Conservation (phyloP, 1,140 invertebrate genomes). For the Gonioctena quinquepunctata region DNA sequence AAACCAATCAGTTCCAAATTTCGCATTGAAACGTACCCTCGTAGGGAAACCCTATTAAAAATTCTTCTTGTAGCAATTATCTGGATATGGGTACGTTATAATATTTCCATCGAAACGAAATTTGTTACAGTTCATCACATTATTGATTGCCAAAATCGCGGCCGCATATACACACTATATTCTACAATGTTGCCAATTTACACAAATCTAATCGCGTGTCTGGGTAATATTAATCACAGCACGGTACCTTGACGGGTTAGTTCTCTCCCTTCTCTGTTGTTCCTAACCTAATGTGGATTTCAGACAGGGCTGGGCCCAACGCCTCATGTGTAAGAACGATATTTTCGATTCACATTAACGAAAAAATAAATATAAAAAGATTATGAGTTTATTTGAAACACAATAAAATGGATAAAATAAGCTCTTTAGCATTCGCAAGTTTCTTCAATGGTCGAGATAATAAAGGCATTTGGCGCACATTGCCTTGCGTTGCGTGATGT, state of each 20-base stretch:
- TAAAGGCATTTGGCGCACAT: too few relatives aligned
- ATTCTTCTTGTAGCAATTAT: not conserved
- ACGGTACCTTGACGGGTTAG: constrained; percentile 15
- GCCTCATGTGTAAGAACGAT: too few relatives aligned
- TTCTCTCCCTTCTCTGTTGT: not conserved
- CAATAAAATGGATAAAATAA: too few relatives aligned
- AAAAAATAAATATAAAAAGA: too few relatives aligned
- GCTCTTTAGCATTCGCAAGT: too few relatives aligned
- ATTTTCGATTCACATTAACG: too few relatives aligned
- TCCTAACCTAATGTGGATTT: constrained; percentile 5
- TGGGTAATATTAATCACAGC: constrained; percentile 12
- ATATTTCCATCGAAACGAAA: constrained; percentile 6
- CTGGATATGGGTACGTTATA: not conserved
- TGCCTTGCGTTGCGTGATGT: too few relatives aligned
- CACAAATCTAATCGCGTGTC: constrained; percentile 20
- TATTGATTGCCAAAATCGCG: constrained; percentile 19
- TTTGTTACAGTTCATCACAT: constrained; percentile 9
- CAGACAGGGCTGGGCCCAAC: not conserved
- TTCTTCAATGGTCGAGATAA: too few relatives aligned
- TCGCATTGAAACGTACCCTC: not conserved
- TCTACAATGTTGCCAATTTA: constrained; percentile 20
- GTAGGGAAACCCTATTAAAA: not conserved
- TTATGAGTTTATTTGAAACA: too few relatives aligned
- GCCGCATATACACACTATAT: constrained; percentile 10
- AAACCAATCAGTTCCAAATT: not conserved